Evolutionary conservation across 2,113 vertebrate genomes (phyloP).

Genomic region (Paratilapia polleni): DNA sequence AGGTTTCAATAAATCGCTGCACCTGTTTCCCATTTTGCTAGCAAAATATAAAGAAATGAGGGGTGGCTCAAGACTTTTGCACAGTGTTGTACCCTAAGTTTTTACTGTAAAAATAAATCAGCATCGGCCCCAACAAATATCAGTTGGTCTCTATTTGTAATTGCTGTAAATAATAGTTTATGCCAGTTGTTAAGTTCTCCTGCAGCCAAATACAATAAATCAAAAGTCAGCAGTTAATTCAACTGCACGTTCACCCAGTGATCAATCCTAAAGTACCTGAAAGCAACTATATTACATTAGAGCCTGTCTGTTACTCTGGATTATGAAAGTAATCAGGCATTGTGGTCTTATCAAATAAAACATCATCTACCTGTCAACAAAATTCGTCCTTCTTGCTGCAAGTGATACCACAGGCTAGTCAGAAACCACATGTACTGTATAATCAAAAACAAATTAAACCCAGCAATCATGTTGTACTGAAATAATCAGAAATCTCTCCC

Average conservation of each 20-base stretch:
- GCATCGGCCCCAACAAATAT: too few species aligned
- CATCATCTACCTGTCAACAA: constrained; percentile 17
- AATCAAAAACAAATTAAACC: constrained; percentile 71
- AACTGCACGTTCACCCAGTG: not conserved
- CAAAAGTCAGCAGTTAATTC: not conserved
- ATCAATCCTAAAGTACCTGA: constrained; percentile 16
- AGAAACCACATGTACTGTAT: constrained; percentile 42
- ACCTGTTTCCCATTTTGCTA: not conserved
- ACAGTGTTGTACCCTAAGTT: not conserved
- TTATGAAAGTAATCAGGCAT: constrained; percentile 28
- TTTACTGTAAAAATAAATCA: too few species aligned
- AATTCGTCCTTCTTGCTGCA: constrained; percentile 22
- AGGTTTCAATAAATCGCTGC: not conserved
- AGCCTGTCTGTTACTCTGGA: constrained; percentile 6
- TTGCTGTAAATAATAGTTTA: not conserved
- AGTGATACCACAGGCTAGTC: constrained; percentile 41
- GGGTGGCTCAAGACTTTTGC: not conserved
- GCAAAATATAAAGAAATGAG: not conserved
- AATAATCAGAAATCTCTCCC: constrained; percentile 64
- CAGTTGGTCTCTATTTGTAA: not conserved
- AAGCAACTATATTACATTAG: constrained; percentile 14
- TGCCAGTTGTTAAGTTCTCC: not conserved
- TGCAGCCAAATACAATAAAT: not conserved
- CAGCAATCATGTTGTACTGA: constrained; percentile 52
- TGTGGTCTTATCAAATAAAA: constrained; percentile 49